These are phyloP conservation scores for Camponotus fellah DNA, from an alignment of 2,888 invertebrate genomes.

Conservation along the genomic window DNA sequence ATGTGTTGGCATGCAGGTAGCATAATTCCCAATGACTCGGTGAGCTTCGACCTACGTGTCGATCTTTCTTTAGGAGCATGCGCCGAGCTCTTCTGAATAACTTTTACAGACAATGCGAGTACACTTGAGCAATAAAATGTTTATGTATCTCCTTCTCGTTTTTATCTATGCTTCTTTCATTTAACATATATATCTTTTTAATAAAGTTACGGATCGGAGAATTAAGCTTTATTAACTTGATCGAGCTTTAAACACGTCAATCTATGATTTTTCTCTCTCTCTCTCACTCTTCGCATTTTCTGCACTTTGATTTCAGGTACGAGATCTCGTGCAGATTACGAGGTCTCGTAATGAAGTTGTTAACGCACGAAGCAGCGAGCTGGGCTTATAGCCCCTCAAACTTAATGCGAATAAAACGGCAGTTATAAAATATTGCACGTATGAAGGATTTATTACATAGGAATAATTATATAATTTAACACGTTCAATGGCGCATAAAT, in stretches of 20 bases:
- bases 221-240: not conserved
- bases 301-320: slow-evolving; percentile 23
- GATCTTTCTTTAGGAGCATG: not conserved
- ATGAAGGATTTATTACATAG: slow-evolving; percentile 47
- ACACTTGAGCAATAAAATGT: not conserved
- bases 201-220: not conserved
- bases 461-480: slow-evolving; percentile 52
- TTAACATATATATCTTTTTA: not conserved
- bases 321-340: slow-evolving; percentile 51
- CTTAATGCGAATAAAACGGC: slow-evolving; percentile 35
- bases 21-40: slow-evolving; percentile 41
- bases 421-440: slow-evolving; percentile 43
- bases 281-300: not conserved
- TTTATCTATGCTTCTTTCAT: too few relatives aligned
- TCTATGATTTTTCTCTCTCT: not conserved
- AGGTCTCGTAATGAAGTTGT: slow-evolving; percentile 41
- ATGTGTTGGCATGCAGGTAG: slow-evolving; percentile 36
- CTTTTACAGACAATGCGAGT: not conserved
- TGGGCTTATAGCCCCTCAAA: slow-evolving; percentile 30
- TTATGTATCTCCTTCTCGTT: not conserved
- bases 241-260: slow-evolving; percentile 1
- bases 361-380: slow-evolving; percentile 28
- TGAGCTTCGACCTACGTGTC: slow-evolving; percentile 7
- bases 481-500: slow-evolving; percentile 47
- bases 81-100: slow-evolving; percentile 7